phyloP scores from a whole-genome alignment of 2,113 vertebrate genomes.

The Erythrocercus mccallii region DNA sequence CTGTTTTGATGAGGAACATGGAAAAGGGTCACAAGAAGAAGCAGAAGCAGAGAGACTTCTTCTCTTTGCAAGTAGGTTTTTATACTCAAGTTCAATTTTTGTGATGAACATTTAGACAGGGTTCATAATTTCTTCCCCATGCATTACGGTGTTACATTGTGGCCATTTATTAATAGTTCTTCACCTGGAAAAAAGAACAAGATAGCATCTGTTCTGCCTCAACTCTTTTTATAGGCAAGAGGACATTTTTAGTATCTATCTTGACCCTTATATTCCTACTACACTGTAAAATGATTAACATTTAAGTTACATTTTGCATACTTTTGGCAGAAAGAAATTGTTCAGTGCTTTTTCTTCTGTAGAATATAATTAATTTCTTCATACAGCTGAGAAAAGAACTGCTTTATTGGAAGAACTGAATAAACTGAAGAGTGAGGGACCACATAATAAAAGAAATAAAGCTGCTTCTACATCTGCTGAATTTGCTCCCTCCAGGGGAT shows the following conservation, averaged over 20 bases:
- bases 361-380: neutral
- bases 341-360: neutral
- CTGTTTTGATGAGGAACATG: constrained; percentile 94
- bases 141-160: neutral
- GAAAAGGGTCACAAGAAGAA: constrained; percentile 93
- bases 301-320: neutral
- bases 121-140: neutral
- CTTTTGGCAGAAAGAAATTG: neutral
- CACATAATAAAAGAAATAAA: constrained; percentile 69
- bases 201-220: neutral
- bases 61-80: constrained; percentile 88
- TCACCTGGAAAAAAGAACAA: neutral
- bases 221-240: neutral
- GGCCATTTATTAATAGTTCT: neutral
- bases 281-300: neutral
- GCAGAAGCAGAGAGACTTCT: constrained; percentile 94
- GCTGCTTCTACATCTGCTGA: neutral
- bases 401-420: constrained; percentile 86
- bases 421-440: constrained; percentile 80
- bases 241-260: neutral
- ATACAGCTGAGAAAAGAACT: constrained; percentile 84
- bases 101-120: accelerated
- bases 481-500: constrained; percentile 82
- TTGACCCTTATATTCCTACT: neutral
- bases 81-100: neutral